Evolutionary conservation across 1,140 invertebrate species (phyloP), one percentile per base, ranked within the genome.

Genomic region (Drosophila murphyi): DNA sequence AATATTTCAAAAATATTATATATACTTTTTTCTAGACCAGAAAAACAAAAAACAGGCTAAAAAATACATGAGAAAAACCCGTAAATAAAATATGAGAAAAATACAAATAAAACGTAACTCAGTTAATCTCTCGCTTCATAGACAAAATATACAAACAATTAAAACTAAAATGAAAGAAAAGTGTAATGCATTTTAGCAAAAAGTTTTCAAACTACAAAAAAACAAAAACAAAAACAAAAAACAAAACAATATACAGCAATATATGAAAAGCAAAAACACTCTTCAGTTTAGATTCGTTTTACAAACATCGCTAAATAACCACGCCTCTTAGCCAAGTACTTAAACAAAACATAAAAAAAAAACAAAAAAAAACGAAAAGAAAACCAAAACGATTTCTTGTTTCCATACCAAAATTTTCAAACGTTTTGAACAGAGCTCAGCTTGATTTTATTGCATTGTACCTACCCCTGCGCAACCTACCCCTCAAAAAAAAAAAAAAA

Each of bases 1-100:
- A 81, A 86, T 78, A 86, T 86, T 86, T 86, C 67, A 86, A 86
- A 86, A 86, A 86, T 86, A 86, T 86, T 85, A 67, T 43, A 73
- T 68, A 57, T 68, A 77, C 72, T 75, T 75, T 78, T 71, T 75
- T 78, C 72, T 75, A 75, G 56, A 61, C 55, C 12, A 47, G 3
- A 43, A 43, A 54, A 54, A 48, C 47, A 37, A 64, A 67, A 7
- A 52, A 67, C 56, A 75, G 60, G 62, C 71, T 68, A 61, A 52
- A 61, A 32, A 51, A 59, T 45, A 65, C 12, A 72, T 41, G 12
- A 75, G 28, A 34, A 12, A 45, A 59, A 35, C 68, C 48, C 32
- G 51, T 52, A 51, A 45, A 65, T 65, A 62, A 61, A 73, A 63
- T 57, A 77, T 48, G 72, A 80, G 69, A 37, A 61, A 34, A 35